These are phyloP conservation scores for Actinernus sp. DNA, from an alignment of 92 coral and sea anemone genomes.

Conservation along the genomic window DNA sequence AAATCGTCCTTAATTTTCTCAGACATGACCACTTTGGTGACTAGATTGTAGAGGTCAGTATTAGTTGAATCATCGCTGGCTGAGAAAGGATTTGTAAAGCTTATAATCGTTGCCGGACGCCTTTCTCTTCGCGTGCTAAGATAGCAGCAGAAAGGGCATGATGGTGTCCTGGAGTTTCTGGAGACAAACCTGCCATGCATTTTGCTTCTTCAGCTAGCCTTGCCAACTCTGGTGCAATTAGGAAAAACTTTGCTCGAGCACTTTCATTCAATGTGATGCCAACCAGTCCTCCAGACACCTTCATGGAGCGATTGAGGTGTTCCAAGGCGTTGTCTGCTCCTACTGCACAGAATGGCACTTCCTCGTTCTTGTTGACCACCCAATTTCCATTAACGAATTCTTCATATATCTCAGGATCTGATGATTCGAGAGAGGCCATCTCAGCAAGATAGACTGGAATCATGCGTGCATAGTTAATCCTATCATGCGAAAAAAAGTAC, in stretches of 20 bases:
- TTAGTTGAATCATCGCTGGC: conserved; percentile 8
- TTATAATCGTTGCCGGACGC: conserved; percentile 6
- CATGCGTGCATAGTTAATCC: conserved; percentile 40
- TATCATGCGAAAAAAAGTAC: conserved; percentile 48
- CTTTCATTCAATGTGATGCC: conserved; percentile 51
- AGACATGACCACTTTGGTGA: conserved; percentile 34
- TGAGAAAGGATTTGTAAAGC: conserved; percentile 42
- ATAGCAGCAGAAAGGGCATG: conserved; percentile 17
- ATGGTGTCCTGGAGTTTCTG: conserved; percentile 5
- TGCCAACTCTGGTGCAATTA: conserved; percentile 56
- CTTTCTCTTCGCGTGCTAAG: conserved; percentile 8
- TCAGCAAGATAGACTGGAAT: conserved; percentile 58
- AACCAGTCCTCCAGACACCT: conserved; percentile 36
- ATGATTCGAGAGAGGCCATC: conserved; percentile 32
- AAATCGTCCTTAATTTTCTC: conserved; percentile 22
- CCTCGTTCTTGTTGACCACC: conserved; percentile 56
- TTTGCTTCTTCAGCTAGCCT: conserved; percentile 56
- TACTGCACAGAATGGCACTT: conserved; percentile 53
- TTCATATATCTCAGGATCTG: conserved; percentile 50
- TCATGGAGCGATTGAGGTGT: conserved; percentile 55
- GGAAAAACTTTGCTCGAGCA: conserved; percentile 53
- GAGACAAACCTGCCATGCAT: conserved; percentile 5
- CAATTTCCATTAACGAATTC: conserved; percentile 56
- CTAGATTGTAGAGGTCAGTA: conserved; percentile 28
- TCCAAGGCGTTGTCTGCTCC: conserved; percentile 44